These are phyloP conservation scores for Lasioglossum lativentre DNA, from an alignment of 2,888 invertebrate genomes.

Conservation along the genomic window DNA sequence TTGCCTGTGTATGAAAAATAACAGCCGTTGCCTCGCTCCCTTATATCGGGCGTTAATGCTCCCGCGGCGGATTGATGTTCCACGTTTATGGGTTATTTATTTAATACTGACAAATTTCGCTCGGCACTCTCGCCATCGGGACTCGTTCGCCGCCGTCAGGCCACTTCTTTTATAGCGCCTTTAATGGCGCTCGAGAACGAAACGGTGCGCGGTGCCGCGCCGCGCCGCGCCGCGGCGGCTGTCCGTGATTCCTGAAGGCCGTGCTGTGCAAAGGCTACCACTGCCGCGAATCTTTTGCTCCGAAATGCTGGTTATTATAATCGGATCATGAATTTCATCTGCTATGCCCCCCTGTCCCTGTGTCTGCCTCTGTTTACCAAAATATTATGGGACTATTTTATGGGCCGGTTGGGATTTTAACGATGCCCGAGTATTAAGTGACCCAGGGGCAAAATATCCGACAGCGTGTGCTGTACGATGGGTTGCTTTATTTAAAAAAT, in stretches of 20 bases:
- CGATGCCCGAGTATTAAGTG: not conserved
- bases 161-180: slow-evolving; percentile 79
- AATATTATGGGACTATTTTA: not conserved
- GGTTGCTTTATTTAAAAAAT: not conserved
- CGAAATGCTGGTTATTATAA: not conserved
- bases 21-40: slow-evolving; percentile 78
- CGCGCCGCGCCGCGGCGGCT: slow-evolving; percentile 15
- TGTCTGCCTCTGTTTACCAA: not conserved
- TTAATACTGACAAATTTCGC: slow-evolving; percentile 84
- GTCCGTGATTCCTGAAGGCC: slow-evolving; percentile 55
- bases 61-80: slow-evolving; percentile 82
- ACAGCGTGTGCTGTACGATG: not conserved
- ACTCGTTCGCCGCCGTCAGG: slow-evolving; percentile 61
- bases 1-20: slow-evolving; percentile 83
- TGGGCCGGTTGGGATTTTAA: not conserved
- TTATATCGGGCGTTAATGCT: slow-evolving; percentile 84
- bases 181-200: slow-evolving; percentile 76
- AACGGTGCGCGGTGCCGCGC: slow-evolving; percentile 44
- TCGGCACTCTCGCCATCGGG: slow-evolving; percentile 64
- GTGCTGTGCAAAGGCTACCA: slow-evolving; percentile 6
- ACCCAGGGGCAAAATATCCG: not conserved
- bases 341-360: not conserved
- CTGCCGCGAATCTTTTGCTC: slow-evolving; percentile 6
- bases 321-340: slow-evolving; percentile 8
- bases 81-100: slow-evolving; percentile 84